These are phyloP conservation scores for Phenganax marumi DNA, from an alignment of 92 coral and sea anemone genomes.

Conservation along the genomic window DNA sequence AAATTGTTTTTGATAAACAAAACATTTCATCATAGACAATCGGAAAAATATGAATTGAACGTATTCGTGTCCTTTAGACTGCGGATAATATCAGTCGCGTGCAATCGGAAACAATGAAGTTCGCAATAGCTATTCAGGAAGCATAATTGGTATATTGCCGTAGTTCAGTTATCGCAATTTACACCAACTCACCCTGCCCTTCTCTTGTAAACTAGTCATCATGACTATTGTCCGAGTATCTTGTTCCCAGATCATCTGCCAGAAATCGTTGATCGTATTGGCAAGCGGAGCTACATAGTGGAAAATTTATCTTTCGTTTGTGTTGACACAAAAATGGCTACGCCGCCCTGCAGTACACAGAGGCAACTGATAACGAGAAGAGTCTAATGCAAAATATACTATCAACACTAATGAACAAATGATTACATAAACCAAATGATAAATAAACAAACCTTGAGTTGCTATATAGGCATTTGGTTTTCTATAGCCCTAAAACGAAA, in stretches of 20 bases:
- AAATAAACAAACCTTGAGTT: conserved; percentile 35
- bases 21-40: not conserved
- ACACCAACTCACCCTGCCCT: conserved; percentile 73
- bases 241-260: conserved; percentile 98
- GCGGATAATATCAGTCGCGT: no score
- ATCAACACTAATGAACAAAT: not conserved
- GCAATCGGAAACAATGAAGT: no score
- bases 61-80: not conserved
- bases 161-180: not conserved
- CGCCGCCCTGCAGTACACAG: no score
- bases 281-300: conserved; percentile 70
- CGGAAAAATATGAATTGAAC: not conserved
- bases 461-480: conserved; percentile 89
- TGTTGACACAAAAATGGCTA: not conserved
- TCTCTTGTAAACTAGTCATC: conserved; percentile 86
- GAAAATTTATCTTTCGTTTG: not conserved
- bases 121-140: no score
- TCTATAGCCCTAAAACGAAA: conserved; percentile 77
- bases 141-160: no score
- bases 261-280: conserved; percentile 84
- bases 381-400: not conserved
- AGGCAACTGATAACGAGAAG: no score
- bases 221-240: conserved; percentile 88
- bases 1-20: not conserved
- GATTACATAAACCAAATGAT: not conserved